A percentile compares a stretch with the other conserved stretches of the same genome.
These are phyloP conservation scores for Clepsis dumicolana DNA, from an alignment of 2,888 invertebrate species.

Conservation along the genomic window DNA sequence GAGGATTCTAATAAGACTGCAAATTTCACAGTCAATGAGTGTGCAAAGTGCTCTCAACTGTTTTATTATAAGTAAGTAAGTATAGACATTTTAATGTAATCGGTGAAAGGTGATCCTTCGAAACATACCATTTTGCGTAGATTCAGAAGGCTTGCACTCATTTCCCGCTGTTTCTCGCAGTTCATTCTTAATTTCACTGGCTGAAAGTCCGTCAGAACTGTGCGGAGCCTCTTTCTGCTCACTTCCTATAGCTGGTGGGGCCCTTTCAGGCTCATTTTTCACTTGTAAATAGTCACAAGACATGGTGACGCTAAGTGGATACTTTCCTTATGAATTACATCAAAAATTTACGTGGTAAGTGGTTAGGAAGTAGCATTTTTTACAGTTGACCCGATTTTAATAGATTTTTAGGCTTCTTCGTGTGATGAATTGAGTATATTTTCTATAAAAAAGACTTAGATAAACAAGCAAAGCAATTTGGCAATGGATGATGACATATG, in stretches of 20 bases:
- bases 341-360: background rate
- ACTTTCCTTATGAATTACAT: background rate
- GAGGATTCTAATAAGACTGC: too few relatives aligned
- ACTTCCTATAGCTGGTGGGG: background rate
- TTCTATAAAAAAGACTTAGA: background rate
- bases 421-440: background rate
- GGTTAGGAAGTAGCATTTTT: background rate
- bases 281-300: background rate
- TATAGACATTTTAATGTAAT: too few relatives aligned
- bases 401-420: background rate
- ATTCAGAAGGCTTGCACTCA: background rate
- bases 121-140: background rate
- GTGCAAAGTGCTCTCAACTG: too few relatives aligned
- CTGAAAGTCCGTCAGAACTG: background rate
- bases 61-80: too few relatives aligned
- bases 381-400: background rate
- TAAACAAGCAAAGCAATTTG: background rate
- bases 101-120: too few relatives aligned
- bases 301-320: background rate
- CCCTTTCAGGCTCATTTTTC: background rate
- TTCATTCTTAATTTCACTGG: background rate
- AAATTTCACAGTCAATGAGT: too few relatives aligned
- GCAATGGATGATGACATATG: background rate
- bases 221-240: background rate
- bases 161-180: background rate